Evolutionary conservation across 2,888 invertebrate species (phyloP).

Genomic region (Dicyrtoma fusca): DNA sequence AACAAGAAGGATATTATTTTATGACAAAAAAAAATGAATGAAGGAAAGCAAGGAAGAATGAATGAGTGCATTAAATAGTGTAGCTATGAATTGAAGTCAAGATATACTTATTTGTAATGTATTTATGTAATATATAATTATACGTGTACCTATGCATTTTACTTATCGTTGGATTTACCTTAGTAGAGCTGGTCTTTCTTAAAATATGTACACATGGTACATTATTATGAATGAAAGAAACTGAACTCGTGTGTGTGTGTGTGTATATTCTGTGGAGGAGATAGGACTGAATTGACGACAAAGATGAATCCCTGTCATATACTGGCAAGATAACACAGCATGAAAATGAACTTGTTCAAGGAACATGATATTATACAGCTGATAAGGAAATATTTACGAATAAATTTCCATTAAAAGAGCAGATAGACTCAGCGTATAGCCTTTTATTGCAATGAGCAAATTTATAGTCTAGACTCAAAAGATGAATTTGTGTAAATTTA

Average conservation of each 20-base stretch:
- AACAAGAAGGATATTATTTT: background rate
- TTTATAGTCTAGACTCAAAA: slow-evolving; percentile 20
- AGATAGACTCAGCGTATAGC: slow-evolving; percentile 27
- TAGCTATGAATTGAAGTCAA: background rate
- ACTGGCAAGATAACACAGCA: background rate
- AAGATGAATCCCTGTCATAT: background rate
- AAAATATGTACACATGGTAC: background rate
- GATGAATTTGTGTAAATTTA: slow-evolving; percentile 12
- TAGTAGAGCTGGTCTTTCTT: too few species aligned
- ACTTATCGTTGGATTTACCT: too few species aligned
- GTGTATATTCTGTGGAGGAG: background rate
- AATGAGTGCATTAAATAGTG: background rate
- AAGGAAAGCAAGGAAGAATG: background rate
- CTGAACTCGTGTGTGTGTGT: background rate
- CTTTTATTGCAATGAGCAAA: slow-evolving; percentile 16
- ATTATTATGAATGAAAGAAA: slow-evolving; percentile 14
- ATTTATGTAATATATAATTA: background rate
- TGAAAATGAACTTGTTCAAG: too few species aligned
- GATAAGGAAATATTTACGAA: too few species aligned
- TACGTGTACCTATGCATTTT: too few species aligned
- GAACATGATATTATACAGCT: too few species aligned
- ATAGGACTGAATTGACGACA: background rate
- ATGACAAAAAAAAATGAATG: slow-evolving; percentile 6
- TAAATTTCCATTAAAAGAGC: slow-evolving; percentile 4
- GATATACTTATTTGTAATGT: background rate